Conservation (phyloP, 2,113 vertebrate genomes). For the Sakesphorus luctuosus region DNA sequence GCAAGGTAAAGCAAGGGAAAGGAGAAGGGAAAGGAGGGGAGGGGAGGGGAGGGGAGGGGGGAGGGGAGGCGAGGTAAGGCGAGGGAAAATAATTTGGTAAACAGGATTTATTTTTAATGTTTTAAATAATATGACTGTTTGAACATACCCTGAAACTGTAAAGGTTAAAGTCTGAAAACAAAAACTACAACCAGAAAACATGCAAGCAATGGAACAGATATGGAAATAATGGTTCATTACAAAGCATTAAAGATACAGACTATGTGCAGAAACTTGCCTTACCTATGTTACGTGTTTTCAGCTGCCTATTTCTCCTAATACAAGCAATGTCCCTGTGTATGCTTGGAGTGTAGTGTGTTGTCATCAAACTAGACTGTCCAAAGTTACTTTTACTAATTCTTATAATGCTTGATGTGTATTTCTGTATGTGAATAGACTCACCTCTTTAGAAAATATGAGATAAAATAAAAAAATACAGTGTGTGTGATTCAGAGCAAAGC, state of each 20-base stretch:
- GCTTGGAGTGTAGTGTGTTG: neutral
- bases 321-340: rapidly evolving
- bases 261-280: neutral
- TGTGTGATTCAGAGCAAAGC: rapidly evolving
- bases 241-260: neutral
- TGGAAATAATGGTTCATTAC: neutral
- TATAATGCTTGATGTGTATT: neutral
- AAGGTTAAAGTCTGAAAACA: neutral
- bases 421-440: neutral
- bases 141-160: neutral
- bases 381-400: neutral
- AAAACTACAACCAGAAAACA: neutral
- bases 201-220: neutral
- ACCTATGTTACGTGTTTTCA: neutral
- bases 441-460: neutral
- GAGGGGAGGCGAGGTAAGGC: too few relatives aligned
- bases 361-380: neutral
- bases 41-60: too few relatives aligned
- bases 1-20: neutral
- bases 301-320: neutral
- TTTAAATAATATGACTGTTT: neutral
- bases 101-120: neutral
- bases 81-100: neutral
- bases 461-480: neutral
- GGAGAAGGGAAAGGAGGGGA: too few relatives aligned